phyloP scores from a whole-genome alignment of 2,888 invertebrate species.

The Lordiphosa fenestrarum region DNA sequence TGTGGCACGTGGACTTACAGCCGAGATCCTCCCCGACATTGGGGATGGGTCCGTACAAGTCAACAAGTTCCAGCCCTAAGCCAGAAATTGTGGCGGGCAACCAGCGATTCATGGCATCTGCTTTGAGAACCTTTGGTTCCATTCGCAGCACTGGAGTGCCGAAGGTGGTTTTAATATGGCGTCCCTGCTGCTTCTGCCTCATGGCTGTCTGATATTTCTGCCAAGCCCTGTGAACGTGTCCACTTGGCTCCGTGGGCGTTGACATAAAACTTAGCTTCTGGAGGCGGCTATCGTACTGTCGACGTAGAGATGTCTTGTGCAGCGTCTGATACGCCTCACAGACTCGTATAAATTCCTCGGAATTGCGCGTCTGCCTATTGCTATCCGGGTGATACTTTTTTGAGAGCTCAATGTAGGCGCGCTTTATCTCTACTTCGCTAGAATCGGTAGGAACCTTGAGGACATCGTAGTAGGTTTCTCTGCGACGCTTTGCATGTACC shows the following conservation, averaged over 20 bases:
- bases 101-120: neutral
- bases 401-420: slow-evolving; percentile 45
- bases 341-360: slow-evolving; percentile 40
- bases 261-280: slow-evolving; percentile 1
- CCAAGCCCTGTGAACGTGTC: slow-evolving; percentile 32
- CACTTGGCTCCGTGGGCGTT: slow-evolving; percentile 3
- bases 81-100: neutral
- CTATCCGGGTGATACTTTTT: slow-evolving; percentile 58
- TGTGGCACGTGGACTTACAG: too few species aligned
- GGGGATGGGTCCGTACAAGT: neutral
- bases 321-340: slow-evolving; percentile 53
- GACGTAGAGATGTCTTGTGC: slow-evolving; percentile 18
- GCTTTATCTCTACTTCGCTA: slow-evolving; percentile 36
- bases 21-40: too few species aligned
- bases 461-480: slow-evolving; percentile 46
- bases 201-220: slow-evolving; percentile 28
- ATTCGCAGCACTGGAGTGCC: neutral
- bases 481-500: neutral
- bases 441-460: slow-evolving; percentile 38
- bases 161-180: slow-evolving; percentile 3
- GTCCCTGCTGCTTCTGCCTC: slow-evolving; percentile 36
- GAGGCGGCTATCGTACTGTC: slow-evolving; percentile 21
- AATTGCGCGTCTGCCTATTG: slow-evolving; percentile 9
- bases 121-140: neutral
- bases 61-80: neutral